Percentiles rank a stretch among this genome's conserved stretches.
phyloP scores from a whole-genome alignment of 2,113 vertebrate species.

The Anguilla japonica region DNA sequence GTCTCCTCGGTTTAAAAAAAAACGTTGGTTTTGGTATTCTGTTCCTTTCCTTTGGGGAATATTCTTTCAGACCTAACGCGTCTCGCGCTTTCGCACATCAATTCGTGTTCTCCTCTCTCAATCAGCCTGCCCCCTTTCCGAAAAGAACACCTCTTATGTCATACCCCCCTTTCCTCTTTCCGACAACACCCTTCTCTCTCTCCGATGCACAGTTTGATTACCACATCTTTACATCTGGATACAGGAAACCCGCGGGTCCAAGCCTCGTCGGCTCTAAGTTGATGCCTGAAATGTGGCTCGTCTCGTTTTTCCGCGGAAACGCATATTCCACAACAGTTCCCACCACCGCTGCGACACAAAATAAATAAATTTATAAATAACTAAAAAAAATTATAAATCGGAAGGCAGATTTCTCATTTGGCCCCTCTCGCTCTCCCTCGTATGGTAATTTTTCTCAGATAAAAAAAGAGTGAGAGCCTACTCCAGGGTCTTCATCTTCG shows the following conservation, averaged over 20 bases:
- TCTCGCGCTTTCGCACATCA: conserved; percentile 62
- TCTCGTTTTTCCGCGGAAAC: conserved; percentile 39
- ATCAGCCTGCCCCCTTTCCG: conserved; percentile 63
- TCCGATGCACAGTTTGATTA: conserved; percentile 51
- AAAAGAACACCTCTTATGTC: conserved; percentile 66
- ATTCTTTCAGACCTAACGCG: conserved; percentile 64
- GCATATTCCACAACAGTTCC: background rate
- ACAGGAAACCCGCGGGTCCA: conserved; percentile 45
- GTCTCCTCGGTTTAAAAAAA: conserved; percentile 40
- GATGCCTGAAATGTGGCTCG: conserved; percentile 47
- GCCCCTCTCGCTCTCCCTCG: conserved; percentile 7
- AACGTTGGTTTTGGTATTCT: conserved; percentile 49
- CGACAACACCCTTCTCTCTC: conserved; percentile 61
- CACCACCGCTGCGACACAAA: conserved; percentile 8
- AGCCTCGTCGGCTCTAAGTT: conserved; percentile 57
- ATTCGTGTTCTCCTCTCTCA: conserved; percentile 63
- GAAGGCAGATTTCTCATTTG: background rate
- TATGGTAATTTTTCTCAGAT: background rate
- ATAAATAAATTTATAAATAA: conserved; percentile 17
- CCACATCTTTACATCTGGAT: conserved; percentile 43
- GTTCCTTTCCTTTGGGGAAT: conserved; percentile 58
- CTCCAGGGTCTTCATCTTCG: background rate
- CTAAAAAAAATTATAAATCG: background rate
- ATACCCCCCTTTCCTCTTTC: conserved; percentile 54
- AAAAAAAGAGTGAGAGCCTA: background rate